Base-by-base conservation (phyloP, 2,888 invertebrate species). In the Choristoneura rosaceana region DNA sequence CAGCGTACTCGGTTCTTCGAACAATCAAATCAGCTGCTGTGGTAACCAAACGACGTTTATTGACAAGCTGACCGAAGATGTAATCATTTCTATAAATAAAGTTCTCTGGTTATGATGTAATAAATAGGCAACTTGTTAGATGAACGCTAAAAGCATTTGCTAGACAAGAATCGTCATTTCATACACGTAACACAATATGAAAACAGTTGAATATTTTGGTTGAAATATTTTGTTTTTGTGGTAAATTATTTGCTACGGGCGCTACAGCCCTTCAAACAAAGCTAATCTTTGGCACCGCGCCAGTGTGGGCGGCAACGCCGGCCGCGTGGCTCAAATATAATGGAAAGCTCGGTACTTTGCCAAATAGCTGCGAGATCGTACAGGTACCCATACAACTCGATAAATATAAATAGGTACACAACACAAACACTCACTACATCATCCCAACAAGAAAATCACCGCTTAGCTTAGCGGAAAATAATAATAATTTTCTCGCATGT, bases 11-110 rank as follows among this genome's bases (percentile, higher is more conserved):
- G 8, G 65, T 62, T 71, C 17, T 55, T 67, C 7, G 66, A n/a
- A 62, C 66, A 67, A 45, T 62, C 17, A 55, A 55, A 71, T 62
- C 45, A 33, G 66, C 62, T 25, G 61, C 47, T 61, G 61, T 55
- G 67, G 65, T 62, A 71, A 66, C 71, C 52, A 55, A 67, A 62
- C 66, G 17, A 67, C 61, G 45, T 10, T 25, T 67, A 67, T 67
- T 71, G 71, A 71, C 66, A 62, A 71, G 62, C 61, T 62, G 38
- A 45, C 55, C 61, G 71, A 71, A 64, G 58, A 69, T 71, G 61
- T 61, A 62, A 67, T 71, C 61, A 71, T 71, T 71, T 71, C 71
- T 67, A 71, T 66, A 71, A 71, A 71, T 71, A 71, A 45, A 62
- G 61, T 62, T 52, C 59, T 50, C 66, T 17, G 43, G 43, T 34